A percentile compares a stretch with the other conserved stretches of the same genome.
Conservation (phyloP, 2,888 invertebrate genomes). For the Tenodera sinensis region DNA sequence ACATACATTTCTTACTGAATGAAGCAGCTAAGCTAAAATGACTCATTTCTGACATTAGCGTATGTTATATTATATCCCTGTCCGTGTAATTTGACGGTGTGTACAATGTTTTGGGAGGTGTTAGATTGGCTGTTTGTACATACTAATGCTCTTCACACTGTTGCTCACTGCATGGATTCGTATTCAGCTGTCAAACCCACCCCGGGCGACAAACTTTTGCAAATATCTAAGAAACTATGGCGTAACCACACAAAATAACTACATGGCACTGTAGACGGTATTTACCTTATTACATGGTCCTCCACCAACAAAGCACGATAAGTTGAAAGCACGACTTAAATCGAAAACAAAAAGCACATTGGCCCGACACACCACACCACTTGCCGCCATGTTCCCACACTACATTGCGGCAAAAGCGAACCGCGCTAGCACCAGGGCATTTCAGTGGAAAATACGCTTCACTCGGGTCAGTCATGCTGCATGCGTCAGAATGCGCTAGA, state of each 20-base stretch:
- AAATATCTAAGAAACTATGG: not conserved
- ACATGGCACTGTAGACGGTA: not conserved
- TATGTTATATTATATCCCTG: no score
- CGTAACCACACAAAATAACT: not conserved
- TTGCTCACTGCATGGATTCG: not conserved
- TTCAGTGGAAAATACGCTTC: not conserved
- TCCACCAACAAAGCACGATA: constrained; percentile 30
- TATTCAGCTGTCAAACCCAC: not conserved
- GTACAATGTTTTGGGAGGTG: not conserved
- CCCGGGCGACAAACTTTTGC: not conserved
- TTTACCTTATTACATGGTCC: constrained; percentile 32
- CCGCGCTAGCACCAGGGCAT: not conserved
- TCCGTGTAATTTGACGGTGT: not conserved
- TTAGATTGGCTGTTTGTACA: not conserved
- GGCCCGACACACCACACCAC: constrained; percentile 31
- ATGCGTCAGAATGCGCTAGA: not conserved
- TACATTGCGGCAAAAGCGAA: constrained; percentile 17
- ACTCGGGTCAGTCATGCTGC: not conserved
- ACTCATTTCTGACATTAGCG: no score
- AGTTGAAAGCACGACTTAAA: constrained; percentile 31
- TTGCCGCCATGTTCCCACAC: constrained; percentile 31
- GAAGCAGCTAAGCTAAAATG: no score
- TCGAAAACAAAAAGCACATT: constrained; percentile 32
- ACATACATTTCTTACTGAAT: no score
- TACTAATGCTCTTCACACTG: not conserved